Evolutionary conservation across 92 coral and sea anemone genomes (phyloP).

Genomic region (Porites divaricata): DNA sequence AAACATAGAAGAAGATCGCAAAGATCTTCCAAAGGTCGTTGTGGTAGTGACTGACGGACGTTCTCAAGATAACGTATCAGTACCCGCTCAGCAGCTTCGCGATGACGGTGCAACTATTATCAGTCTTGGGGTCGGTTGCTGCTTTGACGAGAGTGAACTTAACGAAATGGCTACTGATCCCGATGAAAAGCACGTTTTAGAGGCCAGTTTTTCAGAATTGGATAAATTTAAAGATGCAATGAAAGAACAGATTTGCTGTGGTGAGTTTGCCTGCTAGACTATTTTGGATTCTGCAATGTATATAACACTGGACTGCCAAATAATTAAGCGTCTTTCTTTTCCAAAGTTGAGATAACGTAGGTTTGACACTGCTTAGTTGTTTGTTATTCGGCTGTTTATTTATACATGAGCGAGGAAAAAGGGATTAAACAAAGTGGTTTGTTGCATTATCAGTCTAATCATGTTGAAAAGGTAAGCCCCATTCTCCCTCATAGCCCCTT

Average conservation of each 20-base stretch:
- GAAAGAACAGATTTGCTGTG: neutral
- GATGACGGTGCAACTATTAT: constrained; percentile 66
- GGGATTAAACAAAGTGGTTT: no score
- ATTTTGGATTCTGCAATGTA: no score
- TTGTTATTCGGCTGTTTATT: no score
- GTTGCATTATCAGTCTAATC: no score
- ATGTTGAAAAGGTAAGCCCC: no score
- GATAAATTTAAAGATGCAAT: neutral
- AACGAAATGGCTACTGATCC: constrained; percentile 71
- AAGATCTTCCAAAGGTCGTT: constrained; percentile 57
- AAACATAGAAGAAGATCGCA: constrained; percentile 26
- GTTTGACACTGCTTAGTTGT: no score
- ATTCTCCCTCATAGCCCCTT: no score
- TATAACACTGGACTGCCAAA: no score
- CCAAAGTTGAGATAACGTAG: no score
- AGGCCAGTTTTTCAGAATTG: constrained; percentile 22
- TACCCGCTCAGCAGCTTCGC: constrained; percentile 65
- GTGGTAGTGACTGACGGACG: constrained; percentile 80
- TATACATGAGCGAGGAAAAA: no score
- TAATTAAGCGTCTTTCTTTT: neutral
- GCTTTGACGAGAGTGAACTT: constrained; percentile 42
- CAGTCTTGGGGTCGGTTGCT: constrained; percentile 63
- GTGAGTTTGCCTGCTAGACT: neutral
- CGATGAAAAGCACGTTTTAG: constrained; percentile 41
- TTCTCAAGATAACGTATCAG: constrained; percentile 57